phyloP scores from a whole-genome alignment of 1,140 invertebrate genomes.

The Dryas iulia region DNA sequence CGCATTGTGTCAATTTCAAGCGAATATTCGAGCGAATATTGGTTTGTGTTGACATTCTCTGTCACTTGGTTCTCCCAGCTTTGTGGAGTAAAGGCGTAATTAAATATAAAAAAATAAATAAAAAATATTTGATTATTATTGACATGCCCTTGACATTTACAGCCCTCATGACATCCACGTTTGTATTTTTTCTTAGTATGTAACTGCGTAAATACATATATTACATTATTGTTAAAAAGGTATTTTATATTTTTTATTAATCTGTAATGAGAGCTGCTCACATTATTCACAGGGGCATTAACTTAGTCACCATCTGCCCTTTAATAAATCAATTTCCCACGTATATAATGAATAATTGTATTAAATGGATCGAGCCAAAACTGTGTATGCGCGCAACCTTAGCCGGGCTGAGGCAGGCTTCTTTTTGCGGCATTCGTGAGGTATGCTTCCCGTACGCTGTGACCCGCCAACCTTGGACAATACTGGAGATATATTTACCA shows the following conservation, averaged over 20 bases:
- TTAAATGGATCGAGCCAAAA: slow-evolving; percentile 24
- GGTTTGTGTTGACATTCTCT: too few relatives aligned
- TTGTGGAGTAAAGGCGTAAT: too few relatives aligned
- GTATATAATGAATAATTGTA: slow-evolving; percentile 10
- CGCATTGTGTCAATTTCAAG: too few relatives aligned
- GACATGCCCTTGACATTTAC: too few relatives aligned
- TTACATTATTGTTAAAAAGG: too few relatives aligned
- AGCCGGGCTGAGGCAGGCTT: slow-evolving; percentile 24
- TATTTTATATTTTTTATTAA: background rate
- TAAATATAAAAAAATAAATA: too few relatives aligned
- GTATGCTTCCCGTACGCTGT: slow-evolving; percentile 28
- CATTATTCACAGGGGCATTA: background rate
- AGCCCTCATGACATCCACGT: too few relatives aligned
- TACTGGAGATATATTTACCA: slow-evolving; percentile 8
- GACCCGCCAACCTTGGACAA: slow-evolving; percentile 46
- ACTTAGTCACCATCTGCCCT: slow-evolving; percentile 7
- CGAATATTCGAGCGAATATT: too few relatives aligned
- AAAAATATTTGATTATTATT: too few relatives aligned
- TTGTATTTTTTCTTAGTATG: too few relatives aligned
- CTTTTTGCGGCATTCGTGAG: slow-evolving; percentile 24
- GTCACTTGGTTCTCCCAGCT: too few relatives aligned
- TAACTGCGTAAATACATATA: too few relatives aligned
- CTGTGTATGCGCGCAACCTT: slow-evolving; percentile 13
- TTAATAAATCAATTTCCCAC: slow-evolving; percentile 15
- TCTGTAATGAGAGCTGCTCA: background rate